These are phyloP conservation scores for Saccostrea echinata DNA, from an alignment of 1,140 invertebrate species.

Conservation along the genomic window DNA sequence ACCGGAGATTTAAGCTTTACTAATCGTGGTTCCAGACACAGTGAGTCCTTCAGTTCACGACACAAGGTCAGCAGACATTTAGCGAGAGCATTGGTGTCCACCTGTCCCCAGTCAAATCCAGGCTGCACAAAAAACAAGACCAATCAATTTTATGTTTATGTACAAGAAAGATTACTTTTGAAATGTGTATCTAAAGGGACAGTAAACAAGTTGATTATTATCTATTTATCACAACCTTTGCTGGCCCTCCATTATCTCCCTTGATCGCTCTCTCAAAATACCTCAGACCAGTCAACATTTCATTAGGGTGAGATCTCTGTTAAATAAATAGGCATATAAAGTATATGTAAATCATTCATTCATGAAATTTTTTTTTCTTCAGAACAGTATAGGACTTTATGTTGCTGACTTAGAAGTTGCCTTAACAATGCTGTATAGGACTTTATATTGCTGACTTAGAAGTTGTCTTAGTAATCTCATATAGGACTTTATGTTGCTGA, in stretches of 20 bases:
- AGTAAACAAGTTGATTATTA: too few species aligned
- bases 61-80: slow-evolving; percentile 80
- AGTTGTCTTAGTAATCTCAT: too few species aligned
- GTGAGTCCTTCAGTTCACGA: slow-evolving; percentile 73
- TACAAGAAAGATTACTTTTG: background rate
- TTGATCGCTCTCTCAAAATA: slow-evolving; percentile 82
- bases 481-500: too few species aligned
- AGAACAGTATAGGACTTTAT: too few species aligned
- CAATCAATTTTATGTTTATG: background rate
- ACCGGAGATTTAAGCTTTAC: slow-evolving; percentile 81
- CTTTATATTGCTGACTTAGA: too few species aligned
- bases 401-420: too few species aligned
- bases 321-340: slow-evolving; percentile 42
- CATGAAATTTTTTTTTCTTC: too few species aligned
- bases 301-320: slow-evolving; percentile 80
- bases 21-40: slow-evolving; percentile 80
- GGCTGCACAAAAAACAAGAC: slow-evolving; percentile 68
- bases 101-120: slow-evolving; percentile 82
- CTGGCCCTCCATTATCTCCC: slow-evolving; percentile 65
- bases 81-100: slow-evolving; percentile 79
- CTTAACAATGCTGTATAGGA: too few species aligned
- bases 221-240: slow-evolving; percentile 64
- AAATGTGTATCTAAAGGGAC: too few species aligned
- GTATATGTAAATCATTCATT: too few species aligned
- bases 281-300: slow-evolving; percentile 82